Base-by-base conservation (phyloP, 2,888 invertebrate species). In the Oithona nana region DNA sequence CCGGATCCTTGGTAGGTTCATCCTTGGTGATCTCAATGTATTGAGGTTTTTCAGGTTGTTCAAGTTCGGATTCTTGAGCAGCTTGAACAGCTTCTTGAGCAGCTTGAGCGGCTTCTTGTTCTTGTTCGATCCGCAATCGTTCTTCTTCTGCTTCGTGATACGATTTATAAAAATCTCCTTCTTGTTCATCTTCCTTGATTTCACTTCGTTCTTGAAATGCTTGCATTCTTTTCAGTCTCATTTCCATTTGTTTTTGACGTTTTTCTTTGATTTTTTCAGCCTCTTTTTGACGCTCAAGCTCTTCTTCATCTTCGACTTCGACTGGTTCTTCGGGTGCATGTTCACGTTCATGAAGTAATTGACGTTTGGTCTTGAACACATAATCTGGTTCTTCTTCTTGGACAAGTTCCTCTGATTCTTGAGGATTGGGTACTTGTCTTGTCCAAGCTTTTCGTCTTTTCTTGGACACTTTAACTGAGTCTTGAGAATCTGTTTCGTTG, bases 161-260 rank as follows among this genome's bases (percentile, higher is more conserved):
- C 6, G 39, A 39, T 39, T 39, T 39, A 16, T 39, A 39, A 39
- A 39, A 39, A 16, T 16, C 51, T 54, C 2, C 3, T 26, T 54
- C 54, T 54, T 20, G 20, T 11, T 57, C 39, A 26, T 54, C 54
- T 3, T 54, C 24, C 26, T 4, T 4, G 54, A 24, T 59, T 48
- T 50, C 59, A 28, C 28, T 59, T 22, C 59, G 39, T 20, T 22
- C 52, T 56, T 62, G 62, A 31, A 62, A 62, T 3, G 62, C 62
- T 11, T 55, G 56, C 62, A 62, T 62, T 8, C 62, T 20, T 48
- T 31, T 28, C 13, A 62, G 24, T 11, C 62, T 26, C 11, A 48
- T 24, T n/a, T 29, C 48, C 24, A 24, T 20, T 16, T 49, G 52
- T 26, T 62, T 62, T 20, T 62, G 49, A 31, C 20, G 56, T 62